Percentiles rank a stretch among this genome's conserved stretches.
These are phyloP conservation scores for Tetanocera ferruginea DNA, from an alignment of 2,888 invertebrate species.

Conservation along the genomic window DNA sequence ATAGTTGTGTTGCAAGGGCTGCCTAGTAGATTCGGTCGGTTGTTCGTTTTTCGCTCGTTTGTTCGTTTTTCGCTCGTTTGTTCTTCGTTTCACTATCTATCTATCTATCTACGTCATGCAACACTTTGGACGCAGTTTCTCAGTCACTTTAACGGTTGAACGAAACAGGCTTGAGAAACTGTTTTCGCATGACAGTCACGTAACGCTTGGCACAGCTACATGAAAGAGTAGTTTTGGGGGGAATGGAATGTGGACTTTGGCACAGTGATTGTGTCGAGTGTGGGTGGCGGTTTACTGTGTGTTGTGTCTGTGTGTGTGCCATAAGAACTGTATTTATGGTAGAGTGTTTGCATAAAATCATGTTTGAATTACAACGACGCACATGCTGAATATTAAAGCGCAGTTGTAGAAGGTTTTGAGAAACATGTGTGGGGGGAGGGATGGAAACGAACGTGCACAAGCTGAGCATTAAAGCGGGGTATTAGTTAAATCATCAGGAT, in stretches of 20 bases:
- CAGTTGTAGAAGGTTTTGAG: too few relatives aligned
- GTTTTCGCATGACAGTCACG: conserved; percentile 15
- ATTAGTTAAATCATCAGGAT: too few relatives aligned
- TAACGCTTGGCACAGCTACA: conserved; percentile 20
- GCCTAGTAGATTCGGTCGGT: neutral
- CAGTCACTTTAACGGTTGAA: neutral
- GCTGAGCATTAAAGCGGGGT: too few relatives aligned
- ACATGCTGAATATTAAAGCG: too few relatives aligned
- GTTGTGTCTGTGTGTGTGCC: conserved; percentile 25
- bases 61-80: neutral
- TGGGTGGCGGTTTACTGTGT: neutral
- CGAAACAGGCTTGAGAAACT: neutral
- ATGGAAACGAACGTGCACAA: too few relatives aligned
- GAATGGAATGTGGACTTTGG: neutral
- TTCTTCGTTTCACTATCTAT: neutral
- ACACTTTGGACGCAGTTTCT: neutral
- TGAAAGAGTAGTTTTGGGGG: neutral
- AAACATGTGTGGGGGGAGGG: too few relatives aligned
- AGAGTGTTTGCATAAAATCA: too few relatives aligned
- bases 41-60: neutral
- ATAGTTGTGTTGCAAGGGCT: neutral
- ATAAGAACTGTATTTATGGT: neutral
- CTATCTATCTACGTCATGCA: neutral
- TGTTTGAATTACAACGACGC: too few relatives aligned
- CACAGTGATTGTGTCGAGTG: too few relatives aligned